phyloP scores from a whole-genome alignment of 1,140 invertebrate species.

The Atta cephalotes region DNA sequence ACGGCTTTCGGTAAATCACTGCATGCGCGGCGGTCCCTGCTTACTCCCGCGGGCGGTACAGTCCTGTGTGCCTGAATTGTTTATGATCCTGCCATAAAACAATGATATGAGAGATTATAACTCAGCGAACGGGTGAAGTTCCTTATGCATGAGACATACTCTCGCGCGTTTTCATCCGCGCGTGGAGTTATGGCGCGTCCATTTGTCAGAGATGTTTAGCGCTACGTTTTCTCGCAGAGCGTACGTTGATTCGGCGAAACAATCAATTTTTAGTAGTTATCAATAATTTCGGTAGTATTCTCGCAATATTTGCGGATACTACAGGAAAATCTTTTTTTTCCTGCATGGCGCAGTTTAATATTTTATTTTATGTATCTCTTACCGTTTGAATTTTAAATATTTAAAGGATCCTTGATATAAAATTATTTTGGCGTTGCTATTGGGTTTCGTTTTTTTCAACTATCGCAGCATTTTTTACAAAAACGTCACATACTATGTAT shows the following conservation, averaged over 20 bases:
- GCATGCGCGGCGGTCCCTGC: slow-evolving; percentile 33
- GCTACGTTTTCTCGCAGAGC: background rate
- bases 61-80: slow-evolving; percentile 76
- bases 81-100: slow-evolving; percentile 82
- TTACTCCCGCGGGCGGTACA: slow-evolving; percentile 63
- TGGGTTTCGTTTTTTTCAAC: background rate
- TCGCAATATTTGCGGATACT: background rate
- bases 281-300: background rate
- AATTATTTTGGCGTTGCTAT: background rate
- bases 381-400: background rate
- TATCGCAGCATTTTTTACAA: background rate
- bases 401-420: background rate
- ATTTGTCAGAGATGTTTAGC: slow-evolving; percentile 62
- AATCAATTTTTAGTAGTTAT: slow-evolving; percentile 16
- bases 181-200: slow-evolving; percentile 55
- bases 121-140: slow-evolving; percentile 70
- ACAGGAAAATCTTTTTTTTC: background rate
- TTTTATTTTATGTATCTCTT: background rate
- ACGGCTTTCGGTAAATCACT: slow-evolving; percentile 82
- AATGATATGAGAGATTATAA: slow-evolving; percentile 79
- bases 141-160: slow-evolving; percentile 64
- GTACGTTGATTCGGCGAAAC: slow-evolving; percentile 2
- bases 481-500: slow-evolving; percentile 2
- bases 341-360: background rate
- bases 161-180: slow-evolving; percentile 58